These are phyloP conservation scores for Leptinotarsa peninsularis DNA, from an alignment of 2,888 invertebrate species.

Conservation along the genomic window DNA sequence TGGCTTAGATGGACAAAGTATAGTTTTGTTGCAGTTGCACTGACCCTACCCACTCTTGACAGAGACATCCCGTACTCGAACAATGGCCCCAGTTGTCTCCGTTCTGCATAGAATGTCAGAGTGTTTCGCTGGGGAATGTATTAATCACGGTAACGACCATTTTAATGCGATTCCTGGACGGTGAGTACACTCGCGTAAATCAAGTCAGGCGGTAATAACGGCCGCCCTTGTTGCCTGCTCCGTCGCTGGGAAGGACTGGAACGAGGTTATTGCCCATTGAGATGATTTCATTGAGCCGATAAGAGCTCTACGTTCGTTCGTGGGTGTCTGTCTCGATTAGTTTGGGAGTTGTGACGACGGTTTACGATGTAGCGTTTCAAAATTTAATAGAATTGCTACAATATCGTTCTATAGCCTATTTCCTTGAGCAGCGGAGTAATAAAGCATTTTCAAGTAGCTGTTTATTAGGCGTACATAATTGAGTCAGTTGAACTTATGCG, in stretches of 20 bases:
- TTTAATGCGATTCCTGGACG: slow-evolving; percentile 17
- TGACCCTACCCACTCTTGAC: neutral
- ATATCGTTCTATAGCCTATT: neutral
- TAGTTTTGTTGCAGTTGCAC: neutral
- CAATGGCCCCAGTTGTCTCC: neutral
- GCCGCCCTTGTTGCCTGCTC: neutral
- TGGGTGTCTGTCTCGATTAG: neutral
- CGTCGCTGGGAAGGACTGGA: neutral
- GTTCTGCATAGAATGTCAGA: slow-evolving; percentile 9
- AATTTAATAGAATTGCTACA: neutral
- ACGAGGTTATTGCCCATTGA: slow-evolving; percentile 8
- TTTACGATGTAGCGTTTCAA: neutral
- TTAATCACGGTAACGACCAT: slow-evolving; percentile 19
- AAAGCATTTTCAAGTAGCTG: no score
- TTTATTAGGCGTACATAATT: no score
- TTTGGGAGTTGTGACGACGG: neutral
- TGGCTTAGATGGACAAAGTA: no score
- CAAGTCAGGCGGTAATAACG: slow-evolving; percentile 9
- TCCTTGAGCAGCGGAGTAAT: no score
- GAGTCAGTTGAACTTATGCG: no score
- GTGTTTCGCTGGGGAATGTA: neutral
- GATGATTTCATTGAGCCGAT: slow-evolving; percentile 2
- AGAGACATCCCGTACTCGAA: neutral
- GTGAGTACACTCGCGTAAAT: slow-evolving; percentile 14
- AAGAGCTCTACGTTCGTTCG: neutral